Evolutionary conservation across 2,888 invertebrate species (phyloP).

Genomic region (Limnephilus marmoratus): DNA sequence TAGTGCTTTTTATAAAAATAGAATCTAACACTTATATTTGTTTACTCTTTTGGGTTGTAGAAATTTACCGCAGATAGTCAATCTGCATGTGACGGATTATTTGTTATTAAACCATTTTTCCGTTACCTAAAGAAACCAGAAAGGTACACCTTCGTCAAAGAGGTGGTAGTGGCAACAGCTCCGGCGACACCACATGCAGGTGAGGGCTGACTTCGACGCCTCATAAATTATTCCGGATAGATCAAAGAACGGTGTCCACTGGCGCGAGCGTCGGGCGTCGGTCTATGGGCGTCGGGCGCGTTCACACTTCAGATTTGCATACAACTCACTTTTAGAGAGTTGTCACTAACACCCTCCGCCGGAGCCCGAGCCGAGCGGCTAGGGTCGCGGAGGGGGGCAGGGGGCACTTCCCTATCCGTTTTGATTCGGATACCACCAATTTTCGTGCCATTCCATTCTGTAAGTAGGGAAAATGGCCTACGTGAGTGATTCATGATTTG

Average conservation of each 20-base stretch:
- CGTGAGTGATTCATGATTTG: background rate
- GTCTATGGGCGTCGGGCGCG: constrained; percentile 43
- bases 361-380: background rate
- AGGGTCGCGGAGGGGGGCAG: constrained; percentile 23
- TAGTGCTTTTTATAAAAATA: too few relatives aligned
- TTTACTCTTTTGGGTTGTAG: too few relatives aligned
- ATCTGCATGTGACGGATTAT: background rate
- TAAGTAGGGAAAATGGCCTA: background rate
- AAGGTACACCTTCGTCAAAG: background rate
- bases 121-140: background rate
- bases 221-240: constrained; percentile 60
- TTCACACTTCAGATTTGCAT: constrained; percentile 65
- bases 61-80: too few relatives aligned
- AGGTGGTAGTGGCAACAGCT: background rate
- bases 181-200: constrained; percentile 36
- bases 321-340: constrained; percentile 65
- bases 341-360: constrained; percentile 51
- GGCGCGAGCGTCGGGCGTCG: background rate
- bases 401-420: constrained; percentile 36
- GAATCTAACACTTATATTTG: too few relatives aligned
- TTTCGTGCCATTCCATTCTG: background rate
- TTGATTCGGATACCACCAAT: constrained; percentile 42
- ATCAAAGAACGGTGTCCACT: constrained; percentile 58
- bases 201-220: constrained; percentile 39
- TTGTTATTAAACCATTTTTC: background rate